Evolutionary conservation across 2,797 vertebrate species (phyloP).

Genomic region (Liparis tanakae): DNA sequence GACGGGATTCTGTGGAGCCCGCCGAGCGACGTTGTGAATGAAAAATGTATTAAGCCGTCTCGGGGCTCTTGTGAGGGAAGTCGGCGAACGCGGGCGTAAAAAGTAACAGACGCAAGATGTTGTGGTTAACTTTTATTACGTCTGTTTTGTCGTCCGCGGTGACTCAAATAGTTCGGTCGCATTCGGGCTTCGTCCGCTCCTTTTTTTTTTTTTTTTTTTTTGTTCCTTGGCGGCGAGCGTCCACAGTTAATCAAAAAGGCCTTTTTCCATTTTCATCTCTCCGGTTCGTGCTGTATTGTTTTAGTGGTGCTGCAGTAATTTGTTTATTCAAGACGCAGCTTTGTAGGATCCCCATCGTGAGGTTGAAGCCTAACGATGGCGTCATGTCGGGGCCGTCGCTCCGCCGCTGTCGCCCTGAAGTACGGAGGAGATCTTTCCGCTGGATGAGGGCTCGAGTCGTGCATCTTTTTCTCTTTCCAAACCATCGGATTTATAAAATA

Average conservation of each 20-base stretch:
- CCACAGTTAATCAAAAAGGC: slow-evolving; percentile 53
- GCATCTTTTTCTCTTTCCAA: slow-evolving; percentile 38
- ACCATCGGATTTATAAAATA: slow-evolving; percentile 55
- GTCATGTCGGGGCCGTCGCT: slow-evolving; percentile 40
- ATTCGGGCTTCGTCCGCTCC: slow-evolving; percentile 52
- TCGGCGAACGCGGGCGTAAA: slow-evolving; percentile 36
- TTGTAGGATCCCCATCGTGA: slow-evolving; percentile 42
- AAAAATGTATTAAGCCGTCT: slow-evolving; percentile 36
- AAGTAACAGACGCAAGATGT: slow-evolving; percentile 39
- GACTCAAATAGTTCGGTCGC: slow-evolving; percentile 69
- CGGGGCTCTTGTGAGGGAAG: slow-evolving; percentile 29
- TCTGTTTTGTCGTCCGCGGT: slow-evolving; percentile 53
- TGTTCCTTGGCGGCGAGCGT: slow-evolving; percentile 53
- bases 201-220: slow-evolving; percentile 63
- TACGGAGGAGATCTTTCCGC: slow-evolving; percentile 19
- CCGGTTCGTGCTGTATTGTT: slow-evolving; percentile 38
- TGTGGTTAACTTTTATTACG: slow-evolving; percentile 66
- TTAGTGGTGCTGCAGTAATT: slow-evolving; percentile 34
- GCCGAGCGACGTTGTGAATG: slow-evolving; percentile 33
- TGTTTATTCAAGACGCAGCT: slow-evolving; percentile 47
- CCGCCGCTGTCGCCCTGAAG: slow-evolving; percentile 39
- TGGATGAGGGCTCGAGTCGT: slow-evolving; percentile 35
- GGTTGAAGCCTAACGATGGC: slow-evolving; percentile 52
- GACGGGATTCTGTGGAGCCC: slow-evolving; percentile 33
- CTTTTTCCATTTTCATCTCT: slow-evolving; percentile 47